Evolutionary conservation across 2,113 vertebrate genomes (phyloP), one percentile per base, ranked within the genome.

Genomic region (Oncorhynchus tshawytscha): DNA sequence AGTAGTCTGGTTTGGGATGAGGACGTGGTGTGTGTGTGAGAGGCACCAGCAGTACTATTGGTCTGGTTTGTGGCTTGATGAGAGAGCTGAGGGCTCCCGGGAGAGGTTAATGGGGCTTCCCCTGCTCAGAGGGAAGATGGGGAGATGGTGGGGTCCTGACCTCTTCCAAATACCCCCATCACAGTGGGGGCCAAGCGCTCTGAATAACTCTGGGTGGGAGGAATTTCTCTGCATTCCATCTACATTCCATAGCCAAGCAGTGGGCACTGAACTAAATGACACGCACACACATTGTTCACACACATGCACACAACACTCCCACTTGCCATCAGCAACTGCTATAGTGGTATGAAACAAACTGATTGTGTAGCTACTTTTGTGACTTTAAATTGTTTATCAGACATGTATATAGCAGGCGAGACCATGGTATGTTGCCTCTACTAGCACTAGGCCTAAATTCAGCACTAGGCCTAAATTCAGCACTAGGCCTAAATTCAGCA

Each of bases 141-240:
- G 22, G 64, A 67, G 72, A 71, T 70, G 59, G 54, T 66, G 34
- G 72, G 78, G 78, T 77, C 72, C 29, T 27, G 12, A 60, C 66
- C 77, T 68, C 71, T 31, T 60, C 59, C 59, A 13, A 4, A n/a
- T n/a, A n/a, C 59, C 18, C 59, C 18, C 59, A n/a, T n/a, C 59
- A 7, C 29, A 45, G 66, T 77, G 71, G 82, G 78, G 75, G 77
- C 60, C n/a, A 72, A 22, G 70, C n/a, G 34, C 69, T 25, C 71
- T 25, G 59, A 75, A 64, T 75, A 76, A 79, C 70, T 69, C 51
- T 60, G 73, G 65, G 67, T 79, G 59, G 80, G 75, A 82, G 81
- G 87, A 84, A 83, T 87, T 85, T 82, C 78, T 68, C 71, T 39
- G 69, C 87, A 85, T 88, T 88, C 87, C 85, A 78, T 57, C 60